phyloP scores from a whole-genome alignment of 2,797 vertebrate genomes.

The Bradypodion pumilum region DNA sequence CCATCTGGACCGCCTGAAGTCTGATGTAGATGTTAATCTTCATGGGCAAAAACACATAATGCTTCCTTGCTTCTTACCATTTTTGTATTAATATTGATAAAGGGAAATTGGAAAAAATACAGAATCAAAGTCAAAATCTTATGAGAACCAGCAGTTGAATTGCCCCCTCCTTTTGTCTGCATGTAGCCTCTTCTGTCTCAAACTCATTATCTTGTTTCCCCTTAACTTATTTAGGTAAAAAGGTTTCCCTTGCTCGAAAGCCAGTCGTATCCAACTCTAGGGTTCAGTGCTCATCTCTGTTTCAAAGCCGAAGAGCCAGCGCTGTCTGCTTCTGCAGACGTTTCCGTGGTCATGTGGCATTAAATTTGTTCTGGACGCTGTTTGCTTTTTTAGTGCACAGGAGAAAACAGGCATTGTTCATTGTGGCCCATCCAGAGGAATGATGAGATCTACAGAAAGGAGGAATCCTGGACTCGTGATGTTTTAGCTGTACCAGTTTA shows the following conservation, averaged over 20 bases:
- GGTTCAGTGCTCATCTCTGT: too few species aligned
- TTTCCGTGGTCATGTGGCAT: too few species aligned
- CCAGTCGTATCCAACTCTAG: too few species aligned
- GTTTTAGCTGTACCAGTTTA: neutral
- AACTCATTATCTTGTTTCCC: constrained; percentile 30
- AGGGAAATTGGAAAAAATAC: constrained; percentile 4
- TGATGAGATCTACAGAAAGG: neutral
- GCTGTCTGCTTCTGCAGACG: too few species aligned
- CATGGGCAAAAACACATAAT: accelerated
- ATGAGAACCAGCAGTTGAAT: constrained; percentile 29
- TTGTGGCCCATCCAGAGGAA: neutral
- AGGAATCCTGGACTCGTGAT: neutral
- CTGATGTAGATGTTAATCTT: neutral
- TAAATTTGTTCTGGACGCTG: neutral
- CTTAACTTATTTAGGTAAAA: constrained; percentile 30
- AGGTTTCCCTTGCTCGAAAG: too few species aligned
- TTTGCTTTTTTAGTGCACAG: neutral
- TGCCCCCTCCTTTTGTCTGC: constrained; percentile 26
- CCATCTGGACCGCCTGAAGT: neutral
- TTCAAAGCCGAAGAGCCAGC: too few species aligned
- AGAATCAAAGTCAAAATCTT: accelerated
- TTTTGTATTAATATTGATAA: constrained; percentile 22
- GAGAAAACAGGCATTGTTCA: neutral
- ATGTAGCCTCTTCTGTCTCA: constrained; percentile 25
- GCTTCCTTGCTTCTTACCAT: neutral